Base-by-base conservation (phyloP, 2,888 invertebrate genomes). In the Harpagoxenus sublaevis region DNA sequence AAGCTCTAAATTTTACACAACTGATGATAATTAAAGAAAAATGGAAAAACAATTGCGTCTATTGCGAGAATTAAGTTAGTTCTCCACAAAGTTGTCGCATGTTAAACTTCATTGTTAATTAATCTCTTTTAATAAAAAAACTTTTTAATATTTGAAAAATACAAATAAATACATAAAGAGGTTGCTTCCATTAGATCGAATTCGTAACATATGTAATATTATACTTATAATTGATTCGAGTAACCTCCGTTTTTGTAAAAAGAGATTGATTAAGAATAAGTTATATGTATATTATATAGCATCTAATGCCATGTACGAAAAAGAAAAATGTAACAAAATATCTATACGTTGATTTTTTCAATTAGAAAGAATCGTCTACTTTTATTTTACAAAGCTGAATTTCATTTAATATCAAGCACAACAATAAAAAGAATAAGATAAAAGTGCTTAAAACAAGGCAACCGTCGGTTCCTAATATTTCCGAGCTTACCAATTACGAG, bases 401-500 rank as follows among this genome's bases (percentile, higher is more conserved):
- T 57, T 57, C 0, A 57, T 62, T 23, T 53, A 23, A 23, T 53
- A 39, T 51, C 12, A 42, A 55, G 12, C n/a, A n/a, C n/a, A 8
- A 0, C 35, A 12, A 31, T 78, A 39, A 55, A 23, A 28, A 73
- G 15, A 39, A 15, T 18, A 8, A 39, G 1, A 57, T 9, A 2
- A 15, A 42, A 28, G 60, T 39, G 2, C 5, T 71, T 62, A 18
- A 48, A 70, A 60, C 28, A 23, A 62, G 2, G 6, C n/a, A 79
- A 39, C n/a, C 55, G 15, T 45, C 12, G 60, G 31, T 78, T 51
- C 10, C 53, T 63, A 45, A 74, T 63, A 77, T 65, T 65, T 78
- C 31, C 63, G 3, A 53, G 62, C 78, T 77, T 53, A 63, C 51
- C 77, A 82, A 82, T 82, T 82, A 82, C 77, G 42, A 53, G 12